These are phyloP conservation scores for Chlorocebus sabaeus DNA, from an alignment of 2,113 vertebrate genomes.

Conservation along the genomic window DNA sequence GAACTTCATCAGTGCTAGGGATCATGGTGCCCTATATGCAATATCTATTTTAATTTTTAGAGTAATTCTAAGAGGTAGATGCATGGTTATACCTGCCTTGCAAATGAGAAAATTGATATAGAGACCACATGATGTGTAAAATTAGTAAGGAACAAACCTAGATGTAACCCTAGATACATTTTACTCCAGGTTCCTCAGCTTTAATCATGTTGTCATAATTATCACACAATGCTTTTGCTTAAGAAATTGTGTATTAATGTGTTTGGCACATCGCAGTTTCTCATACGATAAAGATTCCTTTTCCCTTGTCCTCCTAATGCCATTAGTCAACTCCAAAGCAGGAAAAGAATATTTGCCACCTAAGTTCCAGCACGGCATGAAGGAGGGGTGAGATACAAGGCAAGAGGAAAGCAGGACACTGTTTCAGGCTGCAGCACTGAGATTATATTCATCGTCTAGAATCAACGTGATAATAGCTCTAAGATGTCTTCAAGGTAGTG, in stretches of 20 bases:
- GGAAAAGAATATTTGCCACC: not conserved
- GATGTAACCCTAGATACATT: not conserved
- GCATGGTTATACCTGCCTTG: not conserved
- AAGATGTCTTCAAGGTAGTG: not conserved
- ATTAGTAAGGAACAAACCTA: not conserved
- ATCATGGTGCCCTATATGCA: not conserved
- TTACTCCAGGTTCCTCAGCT: not conserved
- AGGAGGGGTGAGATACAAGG: not conserved
- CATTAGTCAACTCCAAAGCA: not conserved
- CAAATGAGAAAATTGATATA: not conserved
- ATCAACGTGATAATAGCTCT: not conserved
- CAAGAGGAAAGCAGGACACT: not conserved
- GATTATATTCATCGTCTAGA: not conserved
- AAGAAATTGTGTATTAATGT: not conserved
- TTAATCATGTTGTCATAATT: not conserved
- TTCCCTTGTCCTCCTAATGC: not conserved
- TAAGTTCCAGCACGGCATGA: not conserved
- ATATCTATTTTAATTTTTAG: not conserved
- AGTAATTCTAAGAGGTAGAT: not conserved
- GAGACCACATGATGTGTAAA: not conserved
- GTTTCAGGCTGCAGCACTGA: not conserved
- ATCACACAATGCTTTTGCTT: not conserved
- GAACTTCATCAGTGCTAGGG: not conserved
- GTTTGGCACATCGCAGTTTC: not conserved
- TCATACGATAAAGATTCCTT: not conserved